Percentiles rank a stretch among this genome's conserved stretches.
Conservation (phyloP, 1,140 invertebrate genomes). For the Drusus annulatus region DNA sequence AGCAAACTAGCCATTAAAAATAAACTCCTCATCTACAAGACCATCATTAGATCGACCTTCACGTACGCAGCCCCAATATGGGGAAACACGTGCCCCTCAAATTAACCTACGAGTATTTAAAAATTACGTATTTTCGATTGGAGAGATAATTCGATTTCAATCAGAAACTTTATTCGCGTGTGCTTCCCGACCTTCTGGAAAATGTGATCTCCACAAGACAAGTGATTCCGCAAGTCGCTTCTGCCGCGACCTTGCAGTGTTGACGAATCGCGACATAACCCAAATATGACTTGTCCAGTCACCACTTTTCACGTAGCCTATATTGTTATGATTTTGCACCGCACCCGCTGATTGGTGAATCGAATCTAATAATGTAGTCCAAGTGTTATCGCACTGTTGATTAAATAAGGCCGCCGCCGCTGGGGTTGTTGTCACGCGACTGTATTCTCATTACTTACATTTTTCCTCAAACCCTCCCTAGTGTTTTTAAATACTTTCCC, state of each 20-base stretch:
- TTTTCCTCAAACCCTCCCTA: too few relatives aligned
- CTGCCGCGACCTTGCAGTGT: conserved; percentile 9
- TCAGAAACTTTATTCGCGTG: neutral
- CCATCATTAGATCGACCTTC: too few relatives aligned
- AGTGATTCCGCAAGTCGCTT: neutral
- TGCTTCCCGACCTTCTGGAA: neutral
- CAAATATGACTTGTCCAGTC: conserved; percentile 11
- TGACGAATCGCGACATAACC: conserved; percentile 27
- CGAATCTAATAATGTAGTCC: neutral
- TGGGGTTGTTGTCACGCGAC: too few relatives aligned
- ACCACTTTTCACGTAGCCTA: neutral
- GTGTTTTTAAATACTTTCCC: too few relatives aligned
- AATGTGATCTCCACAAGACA: neutral
- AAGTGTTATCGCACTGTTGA: conserved; percentile 4
- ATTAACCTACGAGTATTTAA: too few relatives aligned
- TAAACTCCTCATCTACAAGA: too few relatives aligned
- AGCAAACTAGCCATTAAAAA: too few relatives aligned
- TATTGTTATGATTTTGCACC: neutral
- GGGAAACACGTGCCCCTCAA: too few relatives aligned
- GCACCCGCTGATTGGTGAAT: conserved; percentile 6
- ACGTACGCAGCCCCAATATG: too few relatives aligned
- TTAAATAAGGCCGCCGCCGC: neutral
- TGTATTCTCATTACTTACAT: too few relatives aligned
- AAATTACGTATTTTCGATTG: too few relatives aligned
- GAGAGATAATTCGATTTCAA: too few relatives aligned